Evolutionary conservation across 2,797 vertebrate genomes (phyloP).

Genomic region (Pangasius mekongensis): DNA sequence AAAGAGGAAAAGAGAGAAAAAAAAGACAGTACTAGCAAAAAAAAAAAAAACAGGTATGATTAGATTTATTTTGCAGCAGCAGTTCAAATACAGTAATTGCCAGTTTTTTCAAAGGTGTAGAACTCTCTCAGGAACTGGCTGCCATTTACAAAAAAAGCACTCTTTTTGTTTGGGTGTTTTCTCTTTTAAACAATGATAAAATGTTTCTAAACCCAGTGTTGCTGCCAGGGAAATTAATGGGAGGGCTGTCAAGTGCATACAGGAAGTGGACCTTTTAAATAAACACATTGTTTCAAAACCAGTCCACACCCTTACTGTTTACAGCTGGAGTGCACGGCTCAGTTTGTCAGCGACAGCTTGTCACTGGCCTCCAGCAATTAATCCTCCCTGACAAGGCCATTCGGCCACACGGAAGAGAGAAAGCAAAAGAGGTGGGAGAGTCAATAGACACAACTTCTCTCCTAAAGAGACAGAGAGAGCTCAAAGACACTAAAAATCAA

Average conservation of each 20-base stretch:
- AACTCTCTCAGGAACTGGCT: conserved; percentile 74
- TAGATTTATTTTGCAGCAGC: neutral
- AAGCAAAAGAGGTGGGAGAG: conserved; percentile 49
- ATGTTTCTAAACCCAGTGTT: conserved; percentile 71
- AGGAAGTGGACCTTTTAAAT: conserved; percentile 83
- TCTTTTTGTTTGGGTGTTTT: conserved; percentile 62
- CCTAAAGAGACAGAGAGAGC: conserved; percentile 32
- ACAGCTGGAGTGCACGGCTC: conserved; percentile 74
- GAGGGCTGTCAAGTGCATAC: conserved; percentile 77
- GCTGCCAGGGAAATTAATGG: conserved; percentile 81
- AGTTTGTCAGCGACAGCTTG: conserved; percentile 66
- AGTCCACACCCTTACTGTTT: conserved; percentile 85
- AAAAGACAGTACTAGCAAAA: neutral
- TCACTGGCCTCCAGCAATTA: conserved; percentile 66
- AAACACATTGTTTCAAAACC: conserved; percentile 86
- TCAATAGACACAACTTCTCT: conserved; percentile 48
- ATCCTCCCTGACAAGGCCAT: conserved; percentile 67
- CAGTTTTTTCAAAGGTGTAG: conserved; percentile 63
- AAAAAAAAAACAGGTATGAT: neutral
- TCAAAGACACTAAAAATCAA: conserved; percentile 46
- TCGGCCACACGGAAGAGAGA: conserved; percentile 59
- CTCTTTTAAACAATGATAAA: conserved; percentile 75
- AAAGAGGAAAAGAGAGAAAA: neutral
- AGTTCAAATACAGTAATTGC: conserved; percentile 9
- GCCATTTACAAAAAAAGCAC: conserved; percentile 64